phyloP scores from a whole-genome alignment of 2,797 vertebrate genomes.

The Oreochromis grahami region DNA sequence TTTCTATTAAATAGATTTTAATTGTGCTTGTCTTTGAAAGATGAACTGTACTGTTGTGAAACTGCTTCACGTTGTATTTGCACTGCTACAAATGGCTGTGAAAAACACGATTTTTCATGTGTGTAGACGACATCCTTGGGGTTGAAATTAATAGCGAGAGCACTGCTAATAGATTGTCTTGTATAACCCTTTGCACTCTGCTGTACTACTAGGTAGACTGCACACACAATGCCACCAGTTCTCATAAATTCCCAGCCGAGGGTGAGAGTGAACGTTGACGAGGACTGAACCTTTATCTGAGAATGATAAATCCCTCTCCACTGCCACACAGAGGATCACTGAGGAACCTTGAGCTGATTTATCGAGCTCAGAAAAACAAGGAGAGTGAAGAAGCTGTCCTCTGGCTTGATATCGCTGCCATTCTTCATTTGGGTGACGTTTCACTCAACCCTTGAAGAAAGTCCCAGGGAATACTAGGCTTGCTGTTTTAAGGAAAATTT shows the following conservation, averaged over 20 bases:
- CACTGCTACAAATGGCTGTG: neutral
- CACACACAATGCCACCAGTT: constrained; percentile 8
- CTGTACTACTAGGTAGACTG: constrained; percentile 18
- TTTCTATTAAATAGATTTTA: neutral
- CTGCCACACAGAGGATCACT: constrained; percentile 55
- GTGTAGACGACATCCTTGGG: neutral
- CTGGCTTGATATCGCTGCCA: constrained; percentile 69
- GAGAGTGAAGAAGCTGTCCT: constrained; percentile 75
- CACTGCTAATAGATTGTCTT: constrained; percentile 17
- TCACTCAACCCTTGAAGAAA: constrained; percentile 63
- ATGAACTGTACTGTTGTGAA: neutral
- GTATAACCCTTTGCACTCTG: constrained; percentile 27
- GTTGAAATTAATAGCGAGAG: constrained; percentile 3
- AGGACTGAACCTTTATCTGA: constrained; percentile 72
- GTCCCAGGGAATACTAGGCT: constrained; percentile 36
- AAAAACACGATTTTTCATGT: neutral
- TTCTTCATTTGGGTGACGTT: constrained; percentile 74
- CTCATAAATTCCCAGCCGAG: constrained; percentile 62
- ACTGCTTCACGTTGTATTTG: neutral
- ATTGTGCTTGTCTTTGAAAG: neutral
- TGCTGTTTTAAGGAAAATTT: constrained; percentile 6
- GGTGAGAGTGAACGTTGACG: constrained; percentile 53
- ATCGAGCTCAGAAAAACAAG: constrained; percentile 57
- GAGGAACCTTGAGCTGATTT: constrained; percentile 79
- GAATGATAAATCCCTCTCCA: constrained; percentile 71